Evolutionary conservation across 2,888 invertebrate genomes (phyloP), one percentile per base, ranked within the genome.

Genomic region (Oeneis ivallda): DNA sequence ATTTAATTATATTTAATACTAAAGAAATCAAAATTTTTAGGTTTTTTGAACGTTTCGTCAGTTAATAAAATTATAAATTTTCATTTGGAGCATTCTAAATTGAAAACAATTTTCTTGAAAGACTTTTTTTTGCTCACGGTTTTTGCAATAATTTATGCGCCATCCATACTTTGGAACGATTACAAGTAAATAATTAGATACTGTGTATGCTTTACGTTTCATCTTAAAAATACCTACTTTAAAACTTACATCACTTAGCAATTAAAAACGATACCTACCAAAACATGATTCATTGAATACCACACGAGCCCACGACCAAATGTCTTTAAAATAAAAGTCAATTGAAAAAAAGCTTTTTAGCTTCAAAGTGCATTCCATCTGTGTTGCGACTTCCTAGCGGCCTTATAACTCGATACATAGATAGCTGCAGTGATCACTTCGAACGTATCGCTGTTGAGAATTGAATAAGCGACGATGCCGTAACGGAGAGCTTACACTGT

Each of bases 281-380:
- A 1, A 50, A 26, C 13, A 50, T 9, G 26, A 47, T 47, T 10
- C 11, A 59, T 0, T 10, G 34, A 45, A n/a, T 17, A 8, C 19
- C 49, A 34, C 10, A 41, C 26, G 41, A 17, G 15, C 49, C 47
- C 10, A 41, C 26, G 41, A 17, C 26, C 39, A 15, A 52, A 41
- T 52, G 34, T 60, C 13, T 39, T 7, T 15, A 39, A 34, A 17
- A 17, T 34, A 52, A 52, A 56, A 41, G 56, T 26, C 26, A 56
- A 56, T 11, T 56, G 13, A 11, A 37, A 45, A 62, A 62, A 54
- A 47, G 37, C 56, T 56, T 63, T 63, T 41, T 26, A 19, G 57
- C 37, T 62, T 47, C 56, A 49, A 63, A 56, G 57, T 62, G 52
- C 49, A 60, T 67, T 63, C 54, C 50, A 49, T 17, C 71, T 62